These are phyloP conservation scores for Hemichromis elongatus DNA, from an alignment of 2,113 vertebrate genomes.

Conservation along the genomic window DNA sequence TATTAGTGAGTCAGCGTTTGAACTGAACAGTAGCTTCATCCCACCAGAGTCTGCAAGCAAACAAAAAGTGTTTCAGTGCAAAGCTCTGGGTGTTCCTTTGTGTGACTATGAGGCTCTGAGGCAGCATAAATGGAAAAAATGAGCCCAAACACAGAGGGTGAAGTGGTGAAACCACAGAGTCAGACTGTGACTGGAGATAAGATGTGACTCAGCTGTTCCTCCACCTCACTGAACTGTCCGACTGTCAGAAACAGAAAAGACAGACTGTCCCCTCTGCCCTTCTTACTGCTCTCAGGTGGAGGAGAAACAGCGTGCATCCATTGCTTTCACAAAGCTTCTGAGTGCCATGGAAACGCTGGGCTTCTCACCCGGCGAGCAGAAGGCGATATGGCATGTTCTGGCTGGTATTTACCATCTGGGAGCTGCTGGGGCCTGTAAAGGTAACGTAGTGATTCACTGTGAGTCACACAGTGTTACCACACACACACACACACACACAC, in stretches of 20 bases:
- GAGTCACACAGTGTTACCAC: background rate
- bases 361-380: conserved; percentile 78
- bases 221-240: background rate
- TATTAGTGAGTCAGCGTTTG: background rate
- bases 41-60: background rate
- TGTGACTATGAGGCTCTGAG: background rate
- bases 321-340: conserved; percentile 80
- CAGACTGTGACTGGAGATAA: background rate
- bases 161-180: background rate
- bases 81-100: background rate
- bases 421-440: conserved; percentile 86
- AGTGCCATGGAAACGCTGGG: conserved; percentile 84
- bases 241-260: background rate
- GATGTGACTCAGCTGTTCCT: conserved; percentile 19
- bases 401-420: conserved; percentile 92
- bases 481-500: background rate
- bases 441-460: conserved; percentile 59
- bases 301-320: conserved; percentile 84
- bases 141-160: background rate
- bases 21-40: no score
- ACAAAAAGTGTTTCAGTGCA: background rate
- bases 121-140: background rate
- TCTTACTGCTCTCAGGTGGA: conserved; percentile 74
- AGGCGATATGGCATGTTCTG: conserved; percentile 84
- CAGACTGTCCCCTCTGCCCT: background rate